Percentiles rank a stretch among this genome's conserved stretches.
phyloP scores from a whole-genome alignment of 2,888 invertebrate species.

The Euplexia lucipara region DNA sequence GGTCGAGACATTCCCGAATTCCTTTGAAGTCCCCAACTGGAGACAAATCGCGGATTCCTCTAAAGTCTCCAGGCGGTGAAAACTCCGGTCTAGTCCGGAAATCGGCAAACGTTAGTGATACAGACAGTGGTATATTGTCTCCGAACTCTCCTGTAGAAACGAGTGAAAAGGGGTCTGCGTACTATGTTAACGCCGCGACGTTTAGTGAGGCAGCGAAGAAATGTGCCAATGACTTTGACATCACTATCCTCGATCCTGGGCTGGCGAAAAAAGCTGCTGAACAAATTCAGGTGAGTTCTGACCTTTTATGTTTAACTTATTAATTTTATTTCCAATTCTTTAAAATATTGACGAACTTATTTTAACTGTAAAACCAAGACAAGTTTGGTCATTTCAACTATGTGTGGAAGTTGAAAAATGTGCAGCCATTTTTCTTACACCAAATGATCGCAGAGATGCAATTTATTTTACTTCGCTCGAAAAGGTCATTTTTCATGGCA shows the following conservation, averaged over 20 bases:
- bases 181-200: slow-evolving; percentile 85
- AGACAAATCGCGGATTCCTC: slow-evolving; percentile 81
- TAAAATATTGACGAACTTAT: not conserved
- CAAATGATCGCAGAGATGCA: slow-evolving; percentile 67
- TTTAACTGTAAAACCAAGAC: slow-evolving; percentile 4
- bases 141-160: slow-evolving; percentile 92
- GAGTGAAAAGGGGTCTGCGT: slow-evolving; percentile 78
- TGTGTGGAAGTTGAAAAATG: slow-evolving; percentile 41
- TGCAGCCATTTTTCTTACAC: slow-evolving; percentile 58
- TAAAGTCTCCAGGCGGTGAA: slow-evolving; percentile 82
- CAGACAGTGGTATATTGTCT: slow-evolving; percentile 92
- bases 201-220: slow-evolving; percentile 83
- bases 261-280: slow-evolving; percentile 87
- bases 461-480: slow-evolving; percentile 72
- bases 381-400: not conserved
- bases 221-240: slow-evolving; percentile 79
- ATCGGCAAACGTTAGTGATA: slow-evolving; percentile 90
- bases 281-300: slow-evolving; percentile 85
- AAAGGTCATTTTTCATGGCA: slow-evolving; percentile 73
- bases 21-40: slow-evolving; percentile 77
- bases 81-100: slow-evolving; percentile 77
- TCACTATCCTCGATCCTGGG: slow-evolving; percentile 84
- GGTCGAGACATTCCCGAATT: slow-evolving; percentile 75
- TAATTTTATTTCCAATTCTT: not conserved
- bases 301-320: too few species aligned